These are phyloP conservation scores for Dichetophora obliterata DNA, from an alignment of 2,888 invertebrate species.

Conservation along the genomic window DNA sequence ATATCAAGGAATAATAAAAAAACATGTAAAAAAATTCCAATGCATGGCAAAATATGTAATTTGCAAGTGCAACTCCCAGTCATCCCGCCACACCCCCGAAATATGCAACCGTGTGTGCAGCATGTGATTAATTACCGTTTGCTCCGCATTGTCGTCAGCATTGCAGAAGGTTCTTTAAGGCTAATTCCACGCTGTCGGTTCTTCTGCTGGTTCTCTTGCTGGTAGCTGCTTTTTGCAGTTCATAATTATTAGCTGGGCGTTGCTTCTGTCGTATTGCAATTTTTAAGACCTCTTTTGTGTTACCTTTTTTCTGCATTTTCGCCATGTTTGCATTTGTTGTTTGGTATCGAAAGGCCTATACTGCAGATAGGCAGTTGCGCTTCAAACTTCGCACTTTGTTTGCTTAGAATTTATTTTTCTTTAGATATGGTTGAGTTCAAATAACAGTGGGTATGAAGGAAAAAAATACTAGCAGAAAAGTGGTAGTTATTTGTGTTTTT, in stretches of 20 bases:
- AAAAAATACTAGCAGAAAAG: too few relatives aligned
- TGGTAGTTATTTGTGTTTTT: too few relatives aligned
- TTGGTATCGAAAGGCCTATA: too few relatives aligned
- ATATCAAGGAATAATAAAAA: background rate
- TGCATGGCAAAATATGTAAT: constrained; percentile 10
- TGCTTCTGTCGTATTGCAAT: constrained; percentile 29
- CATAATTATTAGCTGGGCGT: constrained; percentile 36
- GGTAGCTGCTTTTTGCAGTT: background rate
- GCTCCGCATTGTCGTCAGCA: constrained; percentile 34
- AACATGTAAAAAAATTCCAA: constrained; percentile 7
- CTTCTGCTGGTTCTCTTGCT: background rate
- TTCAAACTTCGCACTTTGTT: too few relatives aligned
- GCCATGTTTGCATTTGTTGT: background rate
- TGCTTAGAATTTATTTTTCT: too few relatives aligned
- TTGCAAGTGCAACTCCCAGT: constrained; percentile 22
- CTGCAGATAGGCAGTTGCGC: too few relatives aligned
- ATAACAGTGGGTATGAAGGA: too few relatives aligned
- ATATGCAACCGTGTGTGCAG: background rate
- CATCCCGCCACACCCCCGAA: background rate
- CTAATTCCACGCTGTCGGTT: background rate
- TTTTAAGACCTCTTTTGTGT: background rate
- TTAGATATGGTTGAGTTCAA: too few relatives aligned
- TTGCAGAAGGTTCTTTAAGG: constrained; percentile 15
- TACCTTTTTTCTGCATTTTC: background rate
- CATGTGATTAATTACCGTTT: constrained; percentile 35